Evolutionary conservation across 2,797 vertebrate species (phyloP).

Genomic region (Sparidentex hasta): DNA sequence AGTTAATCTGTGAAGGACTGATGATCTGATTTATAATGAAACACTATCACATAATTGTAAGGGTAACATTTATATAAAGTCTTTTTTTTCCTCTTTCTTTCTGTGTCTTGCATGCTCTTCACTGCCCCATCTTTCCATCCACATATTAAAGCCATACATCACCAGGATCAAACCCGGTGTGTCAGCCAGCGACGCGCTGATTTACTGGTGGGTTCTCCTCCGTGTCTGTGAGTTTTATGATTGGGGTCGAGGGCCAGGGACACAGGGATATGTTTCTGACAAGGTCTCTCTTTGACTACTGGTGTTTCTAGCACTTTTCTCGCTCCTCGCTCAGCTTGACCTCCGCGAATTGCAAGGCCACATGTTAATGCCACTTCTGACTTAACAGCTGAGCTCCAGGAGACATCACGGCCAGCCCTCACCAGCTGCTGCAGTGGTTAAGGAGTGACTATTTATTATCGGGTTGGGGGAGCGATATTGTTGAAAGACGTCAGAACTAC

Average conservation of each 20-base stretch:
- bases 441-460: slow-evolving; percentile 16
- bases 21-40: slow-evolving; percentile 17
- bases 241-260: slow-evolving; percentile 78
- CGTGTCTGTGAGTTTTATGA: slow-evolving; percentile 84
- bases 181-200: slow-evolving; percentile 75
- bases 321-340: slow-evolving; percentile 58
- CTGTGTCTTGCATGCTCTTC: slow-evolving; percentile 28
- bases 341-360: slow-evolving; percentile 68
- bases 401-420: slow-evolving; percentile 39
- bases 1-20: neutral
- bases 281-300: slow-evolving; percentile 74
- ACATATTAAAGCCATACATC: slow-evolving; percentile 84
- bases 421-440: slow-evolving; percentile 58
- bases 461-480: neutral
- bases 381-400: slow-evolving; percentile 65
- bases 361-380: slow-evolving; percentile 76
- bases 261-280: slow-evolving; percentile 77
- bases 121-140: slow-evolving; percentile 60
- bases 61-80: neutral
- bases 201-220: slow-evolving; percentile 79
- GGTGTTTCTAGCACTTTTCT: slow-evolving; percentile 68
- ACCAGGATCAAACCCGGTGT: slow-evolving; percentile 81
- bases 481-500: neutral
- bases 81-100: neutral
- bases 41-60: neutral